phyloP scores from a whole-genome alignment of 2,888 invertebrate genomes.

The Eustalomyia histrio region DNA sequence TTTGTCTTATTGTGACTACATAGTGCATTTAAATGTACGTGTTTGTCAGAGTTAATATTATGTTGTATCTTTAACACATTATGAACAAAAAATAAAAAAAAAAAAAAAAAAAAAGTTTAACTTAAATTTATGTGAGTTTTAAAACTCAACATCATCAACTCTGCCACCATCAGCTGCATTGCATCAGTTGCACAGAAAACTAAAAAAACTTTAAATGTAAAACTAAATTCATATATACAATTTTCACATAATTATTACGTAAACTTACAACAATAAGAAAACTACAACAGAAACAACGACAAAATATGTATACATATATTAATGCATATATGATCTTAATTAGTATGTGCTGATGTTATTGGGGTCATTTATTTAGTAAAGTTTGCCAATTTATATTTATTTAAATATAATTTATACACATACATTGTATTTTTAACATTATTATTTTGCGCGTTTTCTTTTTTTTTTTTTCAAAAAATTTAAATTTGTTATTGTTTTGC shows the following conservation, averaged over 20 bases:
- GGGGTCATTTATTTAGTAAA: conserved; percentile 35
- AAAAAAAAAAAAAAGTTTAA: conserved; percentile 52
- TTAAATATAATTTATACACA: conserved; percentile 12
- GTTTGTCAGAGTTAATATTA: background rate
- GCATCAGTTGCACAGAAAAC: conserved; percentile 31
- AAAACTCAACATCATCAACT: conserved; percentile 48
- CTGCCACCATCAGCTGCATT: conserved; percentile 35
- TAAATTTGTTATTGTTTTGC: background rate
- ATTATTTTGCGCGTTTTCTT: background rate
- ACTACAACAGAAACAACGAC: background rate
- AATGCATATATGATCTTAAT: conserved; percentile 55
- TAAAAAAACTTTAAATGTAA: conserved; percentile 19
- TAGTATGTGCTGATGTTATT: conserved; percentile 49
- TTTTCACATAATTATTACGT: conserved; percentile 51
- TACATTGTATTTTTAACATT: background rate
- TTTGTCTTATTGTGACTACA: background rate
- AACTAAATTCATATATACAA: conserved; percentile 45
- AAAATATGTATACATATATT: background rate
- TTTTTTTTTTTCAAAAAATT: background rate
- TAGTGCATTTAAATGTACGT: background rate
- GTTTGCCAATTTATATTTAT: conserved; percentile 8
- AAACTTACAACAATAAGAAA: conserved; percentile 1
- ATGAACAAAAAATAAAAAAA: conserved; percentile 52
- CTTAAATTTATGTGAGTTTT: conserved; percentile 62
- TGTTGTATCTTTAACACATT: conserved; percentile 46